Evolutionary conservation across 2,797 vertebrate species (phyloP).

Genomic region (Falco concolor): DNA sequence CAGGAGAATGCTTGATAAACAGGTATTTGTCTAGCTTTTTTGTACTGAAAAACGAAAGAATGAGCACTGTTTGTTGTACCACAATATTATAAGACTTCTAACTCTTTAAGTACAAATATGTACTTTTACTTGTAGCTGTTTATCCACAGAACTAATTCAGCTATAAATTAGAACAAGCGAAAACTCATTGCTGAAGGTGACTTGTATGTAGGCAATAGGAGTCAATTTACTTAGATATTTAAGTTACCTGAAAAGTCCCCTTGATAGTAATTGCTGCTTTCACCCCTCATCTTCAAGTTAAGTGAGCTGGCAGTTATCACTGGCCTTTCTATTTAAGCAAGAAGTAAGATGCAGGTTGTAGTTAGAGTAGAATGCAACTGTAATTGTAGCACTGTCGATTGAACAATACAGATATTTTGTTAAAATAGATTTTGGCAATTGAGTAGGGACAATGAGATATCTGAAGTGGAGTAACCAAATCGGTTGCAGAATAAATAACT

Average conservation of each 20-base stretch:
- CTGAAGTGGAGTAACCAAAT: not conserved
- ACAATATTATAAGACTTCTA: not conserved
- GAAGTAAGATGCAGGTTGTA: not conserved
- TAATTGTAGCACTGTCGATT: not conserved
- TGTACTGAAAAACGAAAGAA: not conserved
- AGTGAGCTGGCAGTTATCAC: not conserved
- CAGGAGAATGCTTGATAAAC: conserved; percentile 86
- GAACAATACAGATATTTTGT: not conserved
- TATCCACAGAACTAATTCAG: not conserved
- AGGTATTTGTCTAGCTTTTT: conserved; percentile 72
- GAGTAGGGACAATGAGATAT: not conserved
- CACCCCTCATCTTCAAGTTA: not conserved
- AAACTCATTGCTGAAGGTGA: not conserved
- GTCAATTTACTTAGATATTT: not conserved
- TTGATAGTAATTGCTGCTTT: not conserved
- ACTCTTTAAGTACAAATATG: not conserved
- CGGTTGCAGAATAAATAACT: not conserved
- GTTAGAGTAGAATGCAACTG: not conserved
- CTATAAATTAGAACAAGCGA: not conserved
- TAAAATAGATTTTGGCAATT: not conserved
- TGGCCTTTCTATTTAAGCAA: not conserved
- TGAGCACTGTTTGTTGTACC: not conserved
- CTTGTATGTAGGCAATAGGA: not conserved
- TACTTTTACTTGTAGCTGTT: not conserved
- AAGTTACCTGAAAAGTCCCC: not conserved